Percentiles rank a stretch among this genome's conserved stretches.
These are phyloP conservation scores for Pristionchus maxplancki DNA, from an alignment of 2,888 invertebrate species.

Conservation along the genomic window DNA sequence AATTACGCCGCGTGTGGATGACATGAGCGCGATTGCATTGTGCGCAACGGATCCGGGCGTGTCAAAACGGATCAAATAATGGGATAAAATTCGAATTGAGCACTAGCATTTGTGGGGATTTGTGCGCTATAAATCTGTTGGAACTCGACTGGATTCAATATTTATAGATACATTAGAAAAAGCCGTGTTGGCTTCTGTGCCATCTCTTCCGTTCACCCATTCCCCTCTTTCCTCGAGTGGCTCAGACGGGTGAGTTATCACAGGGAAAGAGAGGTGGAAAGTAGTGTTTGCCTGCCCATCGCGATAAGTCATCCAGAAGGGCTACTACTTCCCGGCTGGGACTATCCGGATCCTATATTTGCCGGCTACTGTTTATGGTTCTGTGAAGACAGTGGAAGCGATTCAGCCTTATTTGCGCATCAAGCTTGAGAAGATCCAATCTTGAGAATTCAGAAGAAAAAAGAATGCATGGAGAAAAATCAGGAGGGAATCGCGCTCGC, in stretches of 20 bases:
- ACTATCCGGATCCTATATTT: neutral
- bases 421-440: neutral
- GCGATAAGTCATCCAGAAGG: constrained; percentile 16
- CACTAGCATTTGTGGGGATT: too few relatives aligned
- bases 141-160: too few relatives aligned
- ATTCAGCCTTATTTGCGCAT: constrained; percentile 17
- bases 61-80: neutral
- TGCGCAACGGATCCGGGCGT: neutral
- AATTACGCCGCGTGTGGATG: constrained; percentile 13
- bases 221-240: neutral
- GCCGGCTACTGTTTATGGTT: neutral
- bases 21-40: neutral
- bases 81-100: neutral
- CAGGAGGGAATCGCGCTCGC: neutral
- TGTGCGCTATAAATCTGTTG: too few relatives aligned
- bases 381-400: neutral
- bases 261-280: constrained; percentile 24
- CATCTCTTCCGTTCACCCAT: constrained; percentile 20
- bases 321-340: neutral
- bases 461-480: neutral
- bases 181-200: too few relatives aligned
- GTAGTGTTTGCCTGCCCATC: neutral
- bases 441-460: constrained; percentile 13
- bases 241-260: constrained; percentile 26
- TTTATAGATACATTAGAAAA: too few relatives aligned